Percentiles rank a stretch among this genome's conserved stretches.
Conservation (phyloP, 2,888 invertebrate genomes). For the Erebia palarica region DNA sequence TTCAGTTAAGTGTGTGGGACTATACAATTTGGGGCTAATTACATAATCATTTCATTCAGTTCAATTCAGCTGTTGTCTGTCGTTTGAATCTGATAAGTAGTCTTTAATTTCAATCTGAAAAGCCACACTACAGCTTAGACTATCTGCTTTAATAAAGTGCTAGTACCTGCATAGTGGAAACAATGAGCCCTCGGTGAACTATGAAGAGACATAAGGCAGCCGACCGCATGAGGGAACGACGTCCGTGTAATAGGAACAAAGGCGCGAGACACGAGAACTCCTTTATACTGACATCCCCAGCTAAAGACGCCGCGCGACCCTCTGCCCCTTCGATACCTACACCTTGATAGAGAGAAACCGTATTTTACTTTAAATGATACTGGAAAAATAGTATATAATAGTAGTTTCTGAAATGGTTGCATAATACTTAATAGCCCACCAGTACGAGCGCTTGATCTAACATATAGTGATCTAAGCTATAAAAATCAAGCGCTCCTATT, state of each 20-base stretch:
- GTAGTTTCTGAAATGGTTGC: no score
- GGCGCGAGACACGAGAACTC: conserved; percentile 93
- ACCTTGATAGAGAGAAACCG: conserved; percentile 54
- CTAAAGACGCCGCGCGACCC: conserved; percentile 95
- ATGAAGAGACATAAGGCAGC: conserved; percentile 99
- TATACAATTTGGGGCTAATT: no score
- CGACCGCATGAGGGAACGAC: conserved; percentile 96
- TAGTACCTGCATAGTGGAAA: conserved; percentile 94
- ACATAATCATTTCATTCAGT: no score
- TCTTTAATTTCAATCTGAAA: no score
- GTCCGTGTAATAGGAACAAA: conserved; percentile 94
- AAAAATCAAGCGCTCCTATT: no score
- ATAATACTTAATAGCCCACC: no score
- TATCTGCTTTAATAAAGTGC: not conserved
- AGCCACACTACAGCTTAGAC: no score
- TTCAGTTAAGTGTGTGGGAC: no score
- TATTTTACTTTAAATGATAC: not conserved
- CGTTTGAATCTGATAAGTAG: no score
- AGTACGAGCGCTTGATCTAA: no score
- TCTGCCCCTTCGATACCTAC: conserved; percentile 96
- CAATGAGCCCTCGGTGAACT: conserved; percentile 98
- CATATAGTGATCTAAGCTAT: no score
- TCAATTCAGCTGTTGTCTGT: no score
- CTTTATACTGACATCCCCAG: conserved; percentile 98
- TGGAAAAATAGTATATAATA: not conserved